A percentile compares a stretch with the other conserved stretches of the same genome.
These are phyloP conservation scores for Noctua comes DNA, from an alignment of 2,888 invertebrate genomes.

Conservation along the genomic window DNA sequence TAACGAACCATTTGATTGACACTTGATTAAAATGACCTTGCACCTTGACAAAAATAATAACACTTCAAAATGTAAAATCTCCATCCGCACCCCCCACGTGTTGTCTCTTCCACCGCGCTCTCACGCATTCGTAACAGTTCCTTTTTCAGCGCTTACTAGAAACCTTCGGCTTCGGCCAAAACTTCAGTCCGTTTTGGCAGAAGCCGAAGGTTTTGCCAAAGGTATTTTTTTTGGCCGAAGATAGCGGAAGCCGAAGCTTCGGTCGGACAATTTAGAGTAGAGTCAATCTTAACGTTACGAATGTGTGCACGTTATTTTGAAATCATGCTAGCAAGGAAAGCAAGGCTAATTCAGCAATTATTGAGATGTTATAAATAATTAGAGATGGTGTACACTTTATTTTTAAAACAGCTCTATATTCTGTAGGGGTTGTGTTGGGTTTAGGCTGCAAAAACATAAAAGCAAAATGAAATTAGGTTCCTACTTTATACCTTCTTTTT, in stretches of 20 bases:
- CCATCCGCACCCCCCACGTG: background rate
- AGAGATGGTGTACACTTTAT: background rate
- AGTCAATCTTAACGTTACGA: no score
- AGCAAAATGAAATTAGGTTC: background rate
- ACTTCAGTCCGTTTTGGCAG: background rate
- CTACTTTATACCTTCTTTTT: background rate
- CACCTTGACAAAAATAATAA: background rate
- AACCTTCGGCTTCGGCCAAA: background rate
- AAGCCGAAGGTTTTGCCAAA: background rate
- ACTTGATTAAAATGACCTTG: no score
- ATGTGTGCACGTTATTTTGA: background rate
- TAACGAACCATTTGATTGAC: no score
- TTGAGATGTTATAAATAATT: background rate
- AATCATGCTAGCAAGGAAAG: background rate
- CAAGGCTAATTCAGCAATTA: background rate
- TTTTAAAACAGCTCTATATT: background rate
- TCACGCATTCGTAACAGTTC: background rate
- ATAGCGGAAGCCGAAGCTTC: background rate
- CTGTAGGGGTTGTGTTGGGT: background rate
- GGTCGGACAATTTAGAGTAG: background rate
- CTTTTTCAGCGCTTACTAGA: background rate
- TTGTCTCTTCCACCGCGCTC: background rate
- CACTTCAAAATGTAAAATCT: background rate
- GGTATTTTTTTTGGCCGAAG: background rate
- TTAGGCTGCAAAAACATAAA: background rate